These are phyloP conservation scores for Himalopsyche japonica DNA, from an alignment of 2,888 invertebrate genomes.

Conservation along the genomic window DNA sequence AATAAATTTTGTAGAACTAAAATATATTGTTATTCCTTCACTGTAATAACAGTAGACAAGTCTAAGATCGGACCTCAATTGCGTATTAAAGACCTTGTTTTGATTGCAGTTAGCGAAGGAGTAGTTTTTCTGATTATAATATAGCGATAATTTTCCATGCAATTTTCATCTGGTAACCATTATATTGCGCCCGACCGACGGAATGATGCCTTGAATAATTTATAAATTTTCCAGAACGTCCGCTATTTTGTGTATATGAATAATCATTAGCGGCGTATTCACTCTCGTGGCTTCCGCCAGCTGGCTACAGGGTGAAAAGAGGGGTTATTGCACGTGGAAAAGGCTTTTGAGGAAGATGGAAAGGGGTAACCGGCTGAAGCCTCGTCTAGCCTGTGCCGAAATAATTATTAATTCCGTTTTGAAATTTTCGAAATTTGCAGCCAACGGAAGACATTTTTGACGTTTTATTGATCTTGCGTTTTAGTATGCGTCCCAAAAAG, in stretches of 20 bases:
- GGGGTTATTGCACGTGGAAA: not conserved
- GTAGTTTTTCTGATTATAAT: not conserved
- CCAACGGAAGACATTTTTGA: not conserved
- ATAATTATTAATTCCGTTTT: not conserved
- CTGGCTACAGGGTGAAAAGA: not conserved
- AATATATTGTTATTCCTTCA: too few relatives aligned
- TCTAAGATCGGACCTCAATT: too few relatives aligned
- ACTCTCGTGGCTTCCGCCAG: not conserved
- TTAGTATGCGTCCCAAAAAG: not conserved
- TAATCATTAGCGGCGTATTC: conserved; percentile 31
- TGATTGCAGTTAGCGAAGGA: too few relatives aligned
- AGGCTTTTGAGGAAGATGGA: not conserved
- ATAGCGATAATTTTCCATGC: not conserved
- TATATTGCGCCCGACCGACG: not conserved
- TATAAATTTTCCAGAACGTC: conserved; percentile 29
- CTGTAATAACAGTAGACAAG: too few relatives aligned
- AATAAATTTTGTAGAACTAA: too few relatives aligned
- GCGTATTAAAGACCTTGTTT: too few relatives aligned
- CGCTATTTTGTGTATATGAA: conserved; percentile 36
- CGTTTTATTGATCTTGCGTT: not conserved
- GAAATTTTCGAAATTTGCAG: not conserved
- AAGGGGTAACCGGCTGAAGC: not conserved
- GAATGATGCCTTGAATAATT: conserved; percentile 32
- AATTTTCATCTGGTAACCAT: not conserved
- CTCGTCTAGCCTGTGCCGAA: not conserved